Percentiles rank a stretch among this genome's conserved stretches.
phyloP scores from a whole-genome alignment of 2,113 vertebrate species.

The Ictidomys tridecemlineatus region DNA sequence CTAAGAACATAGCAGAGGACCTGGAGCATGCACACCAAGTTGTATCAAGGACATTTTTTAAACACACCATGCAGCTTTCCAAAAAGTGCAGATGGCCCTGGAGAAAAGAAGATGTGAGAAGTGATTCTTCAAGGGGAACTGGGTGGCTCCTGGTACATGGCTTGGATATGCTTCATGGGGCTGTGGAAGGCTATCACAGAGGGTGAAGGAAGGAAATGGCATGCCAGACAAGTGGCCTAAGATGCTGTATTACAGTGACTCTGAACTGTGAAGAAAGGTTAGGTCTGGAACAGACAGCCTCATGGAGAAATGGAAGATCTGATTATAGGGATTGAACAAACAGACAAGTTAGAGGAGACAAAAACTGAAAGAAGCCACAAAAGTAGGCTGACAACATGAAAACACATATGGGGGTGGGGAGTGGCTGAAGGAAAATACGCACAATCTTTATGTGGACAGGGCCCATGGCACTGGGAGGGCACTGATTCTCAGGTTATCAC shows the following conservation, averaged over 20 bases:
- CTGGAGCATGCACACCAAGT: neutral
- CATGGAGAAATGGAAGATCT: neutral
- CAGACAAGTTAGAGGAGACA: neutral
- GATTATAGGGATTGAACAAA: neutral
- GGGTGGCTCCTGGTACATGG: neutral
- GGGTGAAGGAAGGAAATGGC: neutral
- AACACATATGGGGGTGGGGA: neutral
- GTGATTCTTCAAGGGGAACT: neutral
- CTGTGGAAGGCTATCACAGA: too few species aligned
- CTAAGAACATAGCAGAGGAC: neutral
- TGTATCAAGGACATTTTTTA: neutral
- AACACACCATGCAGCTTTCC: neutral
- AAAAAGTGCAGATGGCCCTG: neutral
- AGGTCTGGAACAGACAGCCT: neutral
- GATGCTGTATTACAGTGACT: neutral
- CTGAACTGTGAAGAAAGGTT: neutral
- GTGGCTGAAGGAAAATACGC: neutral
- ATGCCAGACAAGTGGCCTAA: neutral
- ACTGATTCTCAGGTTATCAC: neutral
- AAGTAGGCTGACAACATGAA: neutral
- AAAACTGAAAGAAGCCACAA: neutral
- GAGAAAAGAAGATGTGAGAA: neutral
- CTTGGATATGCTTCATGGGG: neutral
- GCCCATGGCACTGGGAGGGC: neutral
- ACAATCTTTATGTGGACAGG: neutral